Evolutionary conservation across 2,888 invertebrate genomes (phyloP), one percentile per base, ranked within the genome.

Genomic region (Nomada hirtipes): DNA sequence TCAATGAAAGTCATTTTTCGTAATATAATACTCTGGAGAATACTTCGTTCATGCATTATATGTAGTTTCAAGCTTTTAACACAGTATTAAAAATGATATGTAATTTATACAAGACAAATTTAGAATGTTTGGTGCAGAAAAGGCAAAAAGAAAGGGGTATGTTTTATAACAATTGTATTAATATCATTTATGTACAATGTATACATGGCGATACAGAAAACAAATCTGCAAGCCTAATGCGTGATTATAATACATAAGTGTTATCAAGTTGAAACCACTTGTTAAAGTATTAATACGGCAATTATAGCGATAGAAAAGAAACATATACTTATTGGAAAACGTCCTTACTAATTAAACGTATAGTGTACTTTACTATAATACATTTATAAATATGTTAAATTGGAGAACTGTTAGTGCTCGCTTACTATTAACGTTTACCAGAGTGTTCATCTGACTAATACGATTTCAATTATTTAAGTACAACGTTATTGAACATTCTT

Each of bases 141-240:
- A 60, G 53, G 55, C 15, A 47, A 47, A 47, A 78, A 76, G 53
- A 64, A 63, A 53, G 15, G 44, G 68, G 18, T 77, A 71, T 44
- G 65, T 80, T 88, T 87, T 78, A 70, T 88, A 88, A 86, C 80
- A 88, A 89, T 78, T 91, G 79, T 88, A 88, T 89, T 90, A 88
- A 89, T 88, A 82, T 79, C 79, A 79, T 90, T 89, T 92, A 91
- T 91, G 86, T 91, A 92, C 92, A 91, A 91, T 88, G 90, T 91
- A 91, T 92, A 92, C 91, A 92, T 79, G 88, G 80, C 85, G 82
- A 79, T 87, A 85, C 84, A 90, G 86, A 88, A 83, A 85, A 73
- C 67, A 86, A 77, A 76, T 85, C 69, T 83, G 82, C 61, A 77
- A 76, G 74, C 79, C 74, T 65, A 78, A 83, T 67, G 52, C 61